Evolutionary conservation across 2,797 vertebrate species (phyloP).

Genomic region (Malacoctenus gilli): DNA sequence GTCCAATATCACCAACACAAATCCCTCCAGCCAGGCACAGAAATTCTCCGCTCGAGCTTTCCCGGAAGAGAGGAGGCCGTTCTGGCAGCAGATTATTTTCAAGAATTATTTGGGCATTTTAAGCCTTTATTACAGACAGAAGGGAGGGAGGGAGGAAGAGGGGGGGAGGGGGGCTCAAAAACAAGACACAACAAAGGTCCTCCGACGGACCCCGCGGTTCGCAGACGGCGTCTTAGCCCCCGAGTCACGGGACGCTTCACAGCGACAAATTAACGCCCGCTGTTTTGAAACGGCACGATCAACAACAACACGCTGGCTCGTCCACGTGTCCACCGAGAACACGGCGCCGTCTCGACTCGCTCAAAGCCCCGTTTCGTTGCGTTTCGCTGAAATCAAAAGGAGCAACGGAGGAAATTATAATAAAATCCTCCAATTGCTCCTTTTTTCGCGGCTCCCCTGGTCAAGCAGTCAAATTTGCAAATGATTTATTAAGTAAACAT

Average conservation of each 20-base stretch:
- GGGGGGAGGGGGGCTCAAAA: slow-evolving; percentile 3
- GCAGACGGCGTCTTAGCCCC: not conserved
- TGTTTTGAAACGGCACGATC: not conserved
- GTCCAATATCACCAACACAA: slow-evolving; percentile 35
- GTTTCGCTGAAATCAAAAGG: slow-evolving; percentile 4
- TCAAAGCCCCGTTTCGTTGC: not conserved
- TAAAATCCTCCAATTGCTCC: slow-evolving; percentile 11
- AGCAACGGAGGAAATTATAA: not conserved
- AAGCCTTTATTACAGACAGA: slow-evolving; percentile 33
- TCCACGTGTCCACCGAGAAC: too few relatives aligned
- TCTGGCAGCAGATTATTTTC: slow-evolving; percentile 34
- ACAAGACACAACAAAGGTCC: slow-evolving; percentile 15
- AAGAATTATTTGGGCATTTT: slow-evolving; percentile 16
- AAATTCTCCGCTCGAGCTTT: slow-evolving; percentile 32
- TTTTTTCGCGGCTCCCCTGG: not conserved
- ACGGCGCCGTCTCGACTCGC: not conserved
- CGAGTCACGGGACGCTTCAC: not conserved
- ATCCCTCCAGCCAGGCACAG: slow-evolving; percentile 30
- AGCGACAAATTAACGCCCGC: not conserved
- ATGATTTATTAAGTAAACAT: slow-evolving; percentile 21
- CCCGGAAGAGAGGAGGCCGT: slow-evolving; percentile 21
- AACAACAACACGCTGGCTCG: not conserved
- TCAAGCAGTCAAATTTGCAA: slow-evolving; percentile 6
- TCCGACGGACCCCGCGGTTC: not conserved
- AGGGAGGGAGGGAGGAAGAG: not conserved